Evolutionary conservation across 2,888 invertebrate genomes (phyloP).

Genomic region (Ganaspis brasiliensis): DNA sequence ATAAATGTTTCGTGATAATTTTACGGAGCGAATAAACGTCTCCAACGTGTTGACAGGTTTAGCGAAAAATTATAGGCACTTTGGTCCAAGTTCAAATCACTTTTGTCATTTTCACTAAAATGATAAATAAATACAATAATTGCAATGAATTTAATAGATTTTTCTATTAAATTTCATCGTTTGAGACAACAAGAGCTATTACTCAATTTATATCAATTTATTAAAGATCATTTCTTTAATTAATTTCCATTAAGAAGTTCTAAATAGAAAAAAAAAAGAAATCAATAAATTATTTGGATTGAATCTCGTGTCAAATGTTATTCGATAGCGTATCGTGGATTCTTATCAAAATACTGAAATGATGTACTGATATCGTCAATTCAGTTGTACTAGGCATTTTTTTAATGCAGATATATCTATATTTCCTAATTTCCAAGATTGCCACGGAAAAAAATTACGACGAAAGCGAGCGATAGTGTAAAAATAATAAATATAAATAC

Average conservation of each 20-base stretch:
- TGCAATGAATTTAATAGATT: too few species aligned
- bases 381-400: slow-evolving; percentile 7
- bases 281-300: slow-evolving; percentile 29
- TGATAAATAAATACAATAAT: not conserved
- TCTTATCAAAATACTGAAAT: slow-evolving; percentile 25
- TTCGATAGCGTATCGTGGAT: not conserved
- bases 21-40: slow-evolving; percentile 9
- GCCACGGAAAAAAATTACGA: too few species aligned
- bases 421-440: too few species aligned
- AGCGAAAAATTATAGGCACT: not conserved
- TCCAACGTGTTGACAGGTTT: not conserved
- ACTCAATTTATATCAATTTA: slow-evolving; percentile 32
- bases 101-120: too few species aligned
- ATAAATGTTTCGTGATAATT: slow-evolving; percentile 25
- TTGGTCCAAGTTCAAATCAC: not conserved
- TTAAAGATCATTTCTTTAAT: slow-evolving; percentile 15
- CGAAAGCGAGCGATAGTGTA: too few species aligned
- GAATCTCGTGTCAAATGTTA: slow-evolving; percentile 30
- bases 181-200: not conserved
- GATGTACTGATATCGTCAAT: not conserved
- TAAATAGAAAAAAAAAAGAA: not conserved
- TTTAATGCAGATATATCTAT: not conserved
- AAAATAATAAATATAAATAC: too few species aligned
- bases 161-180: not conserved
- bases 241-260: slow-evolving; percentile 27